Base-by-base conservation (phyloP, 2,888 invertebrate genomes). In the Fragum fragum region DNA sequence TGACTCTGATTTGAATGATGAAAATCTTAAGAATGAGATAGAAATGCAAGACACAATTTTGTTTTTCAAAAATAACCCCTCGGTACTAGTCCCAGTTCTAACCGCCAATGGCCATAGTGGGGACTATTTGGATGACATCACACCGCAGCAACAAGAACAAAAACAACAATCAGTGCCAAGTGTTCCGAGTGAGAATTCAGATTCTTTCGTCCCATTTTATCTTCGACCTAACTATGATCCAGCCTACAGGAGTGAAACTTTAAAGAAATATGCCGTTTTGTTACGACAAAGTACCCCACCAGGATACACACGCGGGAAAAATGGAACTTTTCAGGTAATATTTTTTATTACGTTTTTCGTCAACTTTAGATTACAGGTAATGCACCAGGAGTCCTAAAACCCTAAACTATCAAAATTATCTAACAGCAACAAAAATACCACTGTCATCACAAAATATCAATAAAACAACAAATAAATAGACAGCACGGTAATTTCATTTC, bases 21-120 rank as follows among this genome's bases (percentile, higher is more conserved):
- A 57, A 39, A 74, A 76, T 72, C 72, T 80, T 18, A 76, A 73
- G 21, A 80, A 82, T 7, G 85, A 82, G 71, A 75, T 80, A 16
- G 36, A 73, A 23, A 63, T 85, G 14, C 80, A 76, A 26, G 80
- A 78, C 32, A 74, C 82, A 36, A 83, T 85, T 29, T 21, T 85
- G 59, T 83, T 85, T 71, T 42, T 85, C 16, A 80, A 81, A 68
- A 80, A 82, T 57, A 85, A 85, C 42, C 85, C 85, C 1, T 80
- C 85, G 11, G 85, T 83, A 18, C 57, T 85, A 11, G 76, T 83
- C 32, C 85, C 85, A 28, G 73, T 85, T 16, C 63, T 85, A 21
- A 76, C 66, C 18, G 85, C 78, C 57, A 80, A 85, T 69, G 80
- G 82, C 53, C 72, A 83, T 26, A 83, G 76, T 53, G 76, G 71